Evolutionary conservation across 1,140 invertebrate genomes (phyloP).

Genomic region (Octopus sinensis): DNA sequence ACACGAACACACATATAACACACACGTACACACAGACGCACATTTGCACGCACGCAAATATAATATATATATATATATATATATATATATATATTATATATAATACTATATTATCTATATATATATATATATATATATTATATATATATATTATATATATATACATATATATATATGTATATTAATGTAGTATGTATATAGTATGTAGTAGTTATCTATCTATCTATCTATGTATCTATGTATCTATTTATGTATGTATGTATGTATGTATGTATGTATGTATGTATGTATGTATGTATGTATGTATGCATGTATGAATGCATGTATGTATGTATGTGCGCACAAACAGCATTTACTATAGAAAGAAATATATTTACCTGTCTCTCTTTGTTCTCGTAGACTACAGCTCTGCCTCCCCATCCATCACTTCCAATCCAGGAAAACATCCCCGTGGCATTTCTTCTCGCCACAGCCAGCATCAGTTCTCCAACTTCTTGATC

Average conservation of each 20-base stretch:
- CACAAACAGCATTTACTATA: not conserved
- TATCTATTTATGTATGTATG: not conserved
- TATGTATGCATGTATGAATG: not conserved
- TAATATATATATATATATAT: too few species aligned
- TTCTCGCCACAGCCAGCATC: slow-evolving; percentile 82
- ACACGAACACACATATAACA: too few species aligned
- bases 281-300: not conserved
- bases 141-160: too few species aligned
- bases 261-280: not conserved
- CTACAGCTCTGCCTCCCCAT: slow-evolving; percentile 64
- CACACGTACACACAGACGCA: too few species aligned
- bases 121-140: too few species aligned
- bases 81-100: too few species aligned
- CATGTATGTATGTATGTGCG: not conserved
- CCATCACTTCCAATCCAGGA: slow-evolving; percentile 94
- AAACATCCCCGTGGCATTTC: slow-evolving; percentile 84
- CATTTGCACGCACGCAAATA: too few species aligned
- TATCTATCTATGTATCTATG: not conserved
- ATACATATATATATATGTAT: too few species aligned
- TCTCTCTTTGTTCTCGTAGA: slow-evolving; percentile 82
- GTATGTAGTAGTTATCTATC: not conserved
- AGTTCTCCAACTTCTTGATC: slow-evolving; percentile 93
- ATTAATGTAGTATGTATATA: not conserved
- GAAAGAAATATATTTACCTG: slow-evolving; percentile 59
- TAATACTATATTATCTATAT: too few species aligned